Percentiles rank a stretch among this genome's conserved stretches.
These are phyloP conservation scores for Toxotes chatareus DNA, from an alignment of 2,113 vertebrate species.

Conservation along the genomic window DNA sequence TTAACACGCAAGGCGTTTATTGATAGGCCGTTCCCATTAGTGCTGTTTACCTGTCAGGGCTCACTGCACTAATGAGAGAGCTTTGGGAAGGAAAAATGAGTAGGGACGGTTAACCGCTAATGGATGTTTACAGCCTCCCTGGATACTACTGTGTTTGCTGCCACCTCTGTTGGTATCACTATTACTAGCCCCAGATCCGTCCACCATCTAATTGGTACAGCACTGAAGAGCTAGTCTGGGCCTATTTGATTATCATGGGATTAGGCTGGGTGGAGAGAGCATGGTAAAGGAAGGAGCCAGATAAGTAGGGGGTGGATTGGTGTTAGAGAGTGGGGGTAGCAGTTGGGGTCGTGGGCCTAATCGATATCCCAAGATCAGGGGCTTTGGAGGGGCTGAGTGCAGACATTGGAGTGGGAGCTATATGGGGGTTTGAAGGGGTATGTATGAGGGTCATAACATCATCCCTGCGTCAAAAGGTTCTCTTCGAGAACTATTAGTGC, in stretches of 20 bases:
- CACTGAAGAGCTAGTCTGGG: slow-evolving; percentile 73
- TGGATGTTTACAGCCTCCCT: slow-evolving; percentile 91
- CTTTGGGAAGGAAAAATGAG: slow-evolving; percentile 94
- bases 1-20: slow-evolving; percentile 88
- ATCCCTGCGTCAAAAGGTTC: slow-evolving; percentile 73
- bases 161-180: slow-evolving; percentile 77
- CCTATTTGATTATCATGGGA: slow-evolving; percentile 79
- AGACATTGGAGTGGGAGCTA: slow-evolving; percentile 57
- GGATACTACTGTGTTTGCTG: slow-evolving; percentile 66
- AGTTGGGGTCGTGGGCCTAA: slow-evolving; percentile 62
- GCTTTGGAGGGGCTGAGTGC: slow-evolving; percentile 61
- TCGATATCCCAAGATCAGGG: slow-evolving; percentile 71
- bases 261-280: slow-evolving; percentile 65
- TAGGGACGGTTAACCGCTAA: slow-evolving; percentile 89
- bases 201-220: slow-evolving; percentile 86
- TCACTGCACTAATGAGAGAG: slow-evolving; percentile 92
- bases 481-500: slow-evolving; percentile 74
- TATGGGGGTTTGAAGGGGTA: slow-evolving; percentile 65
- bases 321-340: slow-evolving; percentile 60
- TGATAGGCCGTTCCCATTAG: slow-evolving; percentile 94
- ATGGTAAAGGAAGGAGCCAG: slow-evolving; percentile 39
- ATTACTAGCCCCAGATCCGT: slow-evolving; percentile 73
- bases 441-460: slow-evolving; percentile 72
- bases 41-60: slow-evolving; percentile 93
- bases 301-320: slow-evolving; percentile 65